A percentile compares a stretch with the other conserved stretches of the same genome.
phyloP scores from a whole-genome alignment of 37 sponge, comb jelly and placozoan species.

The Petrosia ficiformis region DNA sequence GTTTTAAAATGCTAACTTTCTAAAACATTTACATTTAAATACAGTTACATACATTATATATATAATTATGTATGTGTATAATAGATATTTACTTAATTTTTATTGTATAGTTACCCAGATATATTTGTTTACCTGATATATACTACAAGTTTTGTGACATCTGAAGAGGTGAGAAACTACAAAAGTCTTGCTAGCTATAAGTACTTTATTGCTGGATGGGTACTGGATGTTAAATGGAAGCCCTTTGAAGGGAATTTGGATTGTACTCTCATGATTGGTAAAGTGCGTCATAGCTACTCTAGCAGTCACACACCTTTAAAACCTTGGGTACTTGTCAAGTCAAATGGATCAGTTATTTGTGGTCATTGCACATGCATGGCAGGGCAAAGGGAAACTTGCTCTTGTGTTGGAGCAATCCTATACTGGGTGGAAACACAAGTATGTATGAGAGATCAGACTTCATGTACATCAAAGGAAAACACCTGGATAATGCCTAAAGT shows the following conservation, averaged over 20 bases:
- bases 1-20: no score
- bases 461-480: constrained; percentile 33
- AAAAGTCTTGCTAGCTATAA: constrained; percentile 50
- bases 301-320: background rate
- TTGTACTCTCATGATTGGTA: background rate
- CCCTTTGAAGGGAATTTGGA: background rate
- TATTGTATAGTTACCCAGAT: constrained; percentile 29
- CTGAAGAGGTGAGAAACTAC: constrained; percentile 50
- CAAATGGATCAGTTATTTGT: constrained; percentile 19
- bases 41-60: no score
- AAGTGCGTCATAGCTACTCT: constrained; percentile 1
- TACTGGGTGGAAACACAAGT: constrained; percentile 46
- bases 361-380: constrained; percentile 45
- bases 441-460: constrained; percentile 9
- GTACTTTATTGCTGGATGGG: constrained; percentile 55
- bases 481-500: constrained; percentile 34
- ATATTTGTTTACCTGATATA: constrained; percentile 39
- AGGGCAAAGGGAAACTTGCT: constrained; percentile 39
- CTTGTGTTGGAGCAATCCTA: constrained; percentile 37
- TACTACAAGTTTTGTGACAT: constrained; percentile 45
- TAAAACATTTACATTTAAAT: no score
- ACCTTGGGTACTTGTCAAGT: constrained; percentile 4
- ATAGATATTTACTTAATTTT: background rate
- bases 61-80: no score
- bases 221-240: constrained; percentile 40